Conservation (phyloP, 1,140 invertebrate species). For the Macrobrachium rosenbergii region DNA sequence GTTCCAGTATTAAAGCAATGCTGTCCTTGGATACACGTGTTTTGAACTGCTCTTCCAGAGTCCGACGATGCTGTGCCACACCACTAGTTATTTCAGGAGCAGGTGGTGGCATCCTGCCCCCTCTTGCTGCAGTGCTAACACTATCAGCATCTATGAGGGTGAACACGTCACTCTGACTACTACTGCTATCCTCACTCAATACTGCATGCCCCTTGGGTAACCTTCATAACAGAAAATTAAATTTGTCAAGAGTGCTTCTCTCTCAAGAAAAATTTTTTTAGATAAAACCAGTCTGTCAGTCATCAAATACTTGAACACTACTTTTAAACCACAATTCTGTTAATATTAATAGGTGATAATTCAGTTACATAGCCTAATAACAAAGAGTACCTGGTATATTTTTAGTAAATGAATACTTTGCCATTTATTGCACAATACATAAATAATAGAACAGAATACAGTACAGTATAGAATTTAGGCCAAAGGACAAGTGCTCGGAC, state of each 20-base stretch:
- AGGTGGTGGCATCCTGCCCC: conserved; percentile 33
- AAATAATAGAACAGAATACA: too few species aligned
- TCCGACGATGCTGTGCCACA: conserved; percentile 46
- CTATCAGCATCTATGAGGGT: conserved; percentile 49
- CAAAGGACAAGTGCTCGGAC: too few species aligned
- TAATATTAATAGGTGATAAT: too few species aligned
- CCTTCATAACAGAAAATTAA: conserved; percentile 7
- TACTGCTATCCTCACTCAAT: conserved; percentile 33
- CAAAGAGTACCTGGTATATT: too few species aligned
- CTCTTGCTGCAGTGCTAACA: conserved; percentile 8
- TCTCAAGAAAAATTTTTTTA: not conserved
- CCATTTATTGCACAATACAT: too few species aligned
- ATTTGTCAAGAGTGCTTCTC: not conserved
- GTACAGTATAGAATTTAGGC: too few species aligned
- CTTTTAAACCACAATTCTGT: too few species aligned
- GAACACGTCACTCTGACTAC: conserved; percentile 42
- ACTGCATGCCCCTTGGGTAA: conserved; percentile 41
- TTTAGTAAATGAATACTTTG: too few species aligned
- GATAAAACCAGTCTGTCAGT: not conserved
- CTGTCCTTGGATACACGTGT: conserved; percentile 66
- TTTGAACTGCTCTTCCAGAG: conserved; percentile 61
- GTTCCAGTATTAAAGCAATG: conserved; percentile 72
- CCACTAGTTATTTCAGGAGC: conserved; percentile 44
- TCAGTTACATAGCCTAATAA: too few species aligned
- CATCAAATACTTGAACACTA: too few species aligned